Evolutionary conservation across 1,140 invertebrate species (phyloP).

Genomic region (Calycopis cecrops): DNA sequence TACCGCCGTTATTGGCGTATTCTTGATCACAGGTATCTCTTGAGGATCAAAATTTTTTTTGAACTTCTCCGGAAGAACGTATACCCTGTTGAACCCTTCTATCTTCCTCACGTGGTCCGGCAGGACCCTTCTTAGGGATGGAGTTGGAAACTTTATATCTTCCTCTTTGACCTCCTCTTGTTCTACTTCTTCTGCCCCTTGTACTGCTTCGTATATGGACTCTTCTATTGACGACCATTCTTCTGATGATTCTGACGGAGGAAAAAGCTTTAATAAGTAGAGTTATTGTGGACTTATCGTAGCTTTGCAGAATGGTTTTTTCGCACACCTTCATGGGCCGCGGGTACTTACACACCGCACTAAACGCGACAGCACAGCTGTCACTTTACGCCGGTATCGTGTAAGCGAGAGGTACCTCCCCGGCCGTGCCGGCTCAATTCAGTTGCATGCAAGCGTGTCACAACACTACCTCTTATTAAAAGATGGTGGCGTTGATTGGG

Average conservation of each 20-base stretch:
- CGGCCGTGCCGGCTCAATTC: too few relatives aligned
- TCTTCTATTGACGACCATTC: not conserved
- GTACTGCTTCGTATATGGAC: not conserved
- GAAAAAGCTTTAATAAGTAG: too few relatives aligned
- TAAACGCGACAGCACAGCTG: too few relatives aligned
- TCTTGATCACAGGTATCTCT: conserved; percentile 45
- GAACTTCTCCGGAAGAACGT: conserved; percentile 47
- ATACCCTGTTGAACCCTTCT: conserved; percentile 33
- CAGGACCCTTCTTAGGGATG: conserved; percentile 15
- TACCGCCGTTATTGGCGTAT: conserved; percentile 45
- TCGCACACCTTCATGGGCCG: too few relatives aligned
- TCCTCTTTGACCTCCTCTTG: conserved; percentile 25
- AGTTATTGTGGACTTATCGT: too few relatives aligned
- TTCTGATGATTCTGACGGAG: not conserved
- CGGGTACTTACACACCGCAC: too few relatives aligned
- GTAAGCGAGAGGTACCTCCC: too few relatives aligned
- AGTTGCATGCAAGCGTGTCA: too few relatives aligned
- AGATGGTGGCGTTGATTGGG: too few relatives aligned
- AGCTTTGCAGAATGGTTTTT: too few relatives aligned
- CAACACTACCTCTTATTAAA: too few relatives aligned
- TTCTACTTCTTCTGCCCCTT: conserved; percentile 24
- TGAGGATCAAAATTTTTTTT: conserved; percentile 46
- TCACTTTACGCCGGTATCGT: too few relatives aligned
- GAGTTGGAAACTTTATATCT: conserved; percentile 1
- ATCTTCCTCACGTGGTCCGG: conserved; percentile 24